Evolutionary conservation across 2,888 invertebrate genomes (phyloP).

Genomic region (Clepsis dumicolana): DNA sequence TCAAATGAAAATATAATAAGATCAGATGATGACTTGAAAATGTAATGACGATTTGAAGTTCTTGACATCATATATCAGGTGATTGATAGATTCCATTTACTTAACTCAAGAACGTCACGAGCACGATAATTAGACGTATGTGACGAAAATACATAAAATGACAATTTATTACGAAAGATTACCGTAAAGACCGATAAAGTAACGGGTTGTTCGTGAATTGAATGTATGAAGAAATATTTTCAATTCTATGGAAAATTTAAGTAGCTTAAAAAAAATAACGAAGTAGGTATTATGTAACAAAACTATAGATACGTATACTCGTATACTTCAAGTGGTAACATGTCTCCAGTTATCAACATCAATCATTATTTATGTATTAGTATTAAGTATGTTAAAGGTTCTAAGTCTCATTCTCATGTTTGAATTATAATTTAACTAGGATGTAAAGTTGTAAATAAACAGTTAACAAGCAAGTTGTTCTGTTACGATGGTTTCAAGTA

Average conservation of each 20-base stretch:
- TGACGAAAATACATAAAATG: conserved; percentile 1
- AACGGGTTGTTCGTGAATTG: not conserved
- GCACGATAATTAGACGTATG: conserved; percentile 16
- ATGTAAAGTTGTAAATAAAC: conserved; percentile 3
- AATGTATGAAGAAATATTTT: not conserved
- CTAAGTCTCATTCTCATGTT: not conserved
- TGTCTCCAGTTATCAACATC: not conserved
- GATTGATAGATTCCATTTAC: not conserved
- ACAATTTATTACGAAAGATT: not conserved
- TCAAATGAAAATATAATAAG: not conserved
- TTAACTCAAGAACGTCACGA: conserved; percentile 19
- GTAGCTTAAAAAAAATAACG: too few species aligned
- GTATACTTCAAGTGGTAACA: not conserved
- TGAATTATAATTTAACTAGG: not conserved
- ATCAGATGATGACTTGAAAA: not conserved
- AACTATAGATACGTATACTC: too few species aligned
- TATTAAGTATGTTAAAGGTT: not conserved
- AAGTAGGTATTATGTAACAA: too few species aligned
- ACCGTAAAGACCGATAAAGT: not conserved
- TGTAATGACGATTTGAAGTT: not conserved
- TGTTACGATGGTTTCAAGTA: not conserved
- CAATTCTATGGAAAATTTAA: too few species aligned
- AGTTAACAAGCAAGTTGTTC: not conserved
- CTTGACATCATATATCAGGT: not conserved
- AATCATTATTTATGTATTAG: not conserved